Conservation (phyloP, 2,888 invertebrate genomes). For the Hesperia comma region DNA sequence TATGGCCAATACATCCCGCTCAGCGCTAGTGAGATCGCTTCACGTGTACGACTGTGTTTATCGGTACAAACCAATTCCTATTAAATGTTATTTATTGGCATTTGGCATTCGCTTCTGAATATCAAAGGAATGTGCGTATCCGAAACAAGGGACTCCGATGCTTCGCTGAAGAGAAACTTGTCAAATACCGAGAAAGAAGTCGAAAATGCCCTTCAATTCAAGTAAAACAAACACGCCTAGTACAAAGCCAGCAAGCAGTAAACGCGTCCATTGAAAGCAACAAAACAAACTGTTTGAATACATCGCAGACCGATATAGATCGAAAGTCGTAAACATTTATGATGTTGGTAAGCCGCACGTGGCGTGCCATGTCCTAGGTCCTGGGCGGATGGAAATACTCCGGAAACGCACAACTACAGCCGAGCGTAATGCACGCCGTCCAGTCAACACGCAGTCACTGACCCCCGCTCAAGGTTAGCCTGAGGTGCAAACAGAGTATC, state of each 20-base stretch:
- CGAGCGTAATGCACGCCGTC: slow-evolving; percentile 57
- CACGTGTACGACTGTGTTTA: slow-evolving; percentile 50
- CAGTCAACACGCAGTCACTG: slow-evolving; percentile 60
- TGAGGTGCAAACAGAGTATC: slow-evolving; percentile 62
- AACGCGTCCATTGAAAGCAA: slow-evolving; percentile 9
- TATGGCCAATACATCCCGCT: slow-evolving; percentile 58
- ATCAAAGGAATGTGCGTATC: no score
- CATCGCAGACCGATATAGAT: slow-evolving; percentile 31
- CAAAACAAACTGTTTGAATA: slow-evolving; percentile 21
- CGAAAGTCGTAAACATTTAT: slow-evolving; percentile 44
- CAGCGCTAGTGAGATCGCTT: slow-evolving; percentile 60
- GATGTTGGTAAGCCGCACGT: slow-evolving; percentile 53
- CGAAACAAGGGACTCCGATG: no score
- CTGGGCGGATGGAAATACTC: slow-evolving; percentile 67
- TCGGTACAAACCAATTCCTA: neutral
- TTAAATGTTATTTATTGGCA: neutral
- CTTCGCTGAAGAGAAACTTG: no score
- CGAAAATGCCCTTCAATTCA: no score
- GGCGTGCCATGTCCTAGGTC: slow-evolving; percentile 63
- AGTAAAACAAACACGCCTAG: no score
- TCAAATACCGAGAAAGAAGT: no score
- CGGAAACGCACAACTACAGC: slow-evolving; percentile 72
- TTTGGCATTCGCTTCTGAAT: no score
- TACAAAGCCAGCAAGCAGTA: neutral
- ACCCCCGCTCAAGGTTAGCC: slow-evolving; percentile 73